Evolutionary conservation across 2,113 vertebrate species (phyloP).

Genomic region (Papio anubis): DNA sequence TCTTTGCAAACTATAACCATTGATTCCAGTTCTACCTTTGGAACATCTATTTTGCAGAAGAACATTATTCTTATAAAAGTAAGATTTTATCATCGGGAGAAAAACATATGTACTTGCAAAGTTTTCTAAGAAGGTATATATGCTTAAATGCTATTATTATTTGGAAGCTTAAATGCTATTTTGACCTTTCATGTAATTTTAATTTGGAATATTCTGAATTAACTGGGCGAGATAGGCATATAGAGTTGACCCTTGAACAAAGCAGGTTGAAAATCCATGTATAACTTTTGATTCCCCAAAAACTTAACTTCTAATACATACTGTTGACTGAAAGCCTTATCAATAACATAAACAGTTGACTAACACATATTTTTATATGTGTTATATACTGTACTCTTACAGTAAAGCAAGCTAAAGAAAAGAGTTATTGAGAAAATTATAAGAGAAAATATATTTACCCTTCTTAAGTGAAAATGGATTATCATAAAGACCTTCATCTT

Average conservation of each 20-base stretch:
- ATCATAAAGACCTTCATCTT: not conserved
- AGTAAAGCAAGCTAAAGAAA: not conserved
- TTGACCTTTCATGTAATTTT: not conserved
- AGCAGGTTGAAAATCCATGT: not conserved
- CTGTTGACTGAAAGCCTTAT: not conserved
- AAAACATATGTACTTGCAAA: not conserved
- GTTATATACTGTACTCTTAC: not conserved
- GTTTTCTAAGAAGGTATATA: not conserved
- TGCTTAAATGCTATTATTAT: not conserved
- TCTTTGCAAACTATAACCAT: constrained; percentile 22
- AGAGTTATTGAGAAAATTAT: not conserved
- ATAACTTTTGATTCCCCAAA: not conserved
- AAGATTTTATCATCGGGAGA: not conserved
- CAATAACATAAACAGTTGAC: not conserved
- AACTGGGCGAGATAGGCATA: not conserved
- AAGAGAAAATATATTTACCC: not conserved
- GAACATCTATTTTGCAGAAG: not conserved
- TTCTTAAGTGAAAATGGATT: not conserved
- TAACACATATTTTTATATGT: not conserved
- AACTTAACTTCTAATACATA: not conserved
- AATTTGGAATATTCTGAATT: not conserved
- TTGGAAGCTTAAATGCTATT: not conserved
- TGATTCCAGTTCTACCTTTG: not conserved
- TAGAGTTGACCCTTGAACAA: not conserved
- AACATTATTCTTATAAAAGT: not conserved